Evolutionary conservation across 2,888 invertebrate species (phyloP).

Genomic region (Cephus spinipes): DNA sequence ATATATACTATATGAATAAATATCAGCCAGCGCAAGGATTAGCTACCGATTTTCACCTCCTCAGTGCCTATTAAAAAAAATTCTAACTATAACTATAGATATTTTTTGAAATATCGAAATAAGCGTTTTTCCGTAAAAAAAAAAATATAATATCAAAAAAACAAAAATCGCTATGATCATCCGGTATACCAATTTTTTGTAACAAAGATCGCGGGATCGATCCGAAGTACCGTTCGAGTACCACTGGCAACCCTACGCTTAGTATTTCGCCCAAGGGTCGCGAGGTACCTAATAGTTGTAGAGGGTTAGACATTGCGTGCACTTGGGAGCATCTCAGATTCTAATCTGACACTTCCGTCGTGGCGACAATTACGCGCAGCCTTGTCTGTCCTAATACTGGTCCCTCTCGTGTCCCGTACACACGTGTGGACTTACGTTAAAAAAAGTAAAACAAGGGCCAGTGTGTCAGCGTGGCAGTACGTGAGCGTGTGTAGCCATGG

Average conservation of each 20-base stretch:
- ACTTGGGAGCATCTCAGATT: constrained; percentile 61
- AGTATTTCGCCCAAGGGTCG: constrained; percentile 22
- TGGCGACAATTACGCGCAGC: constrained; percentile 51
- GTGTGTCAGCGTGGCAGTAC: constrained; percentile 10
- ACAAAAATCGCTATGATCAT: not conserved
- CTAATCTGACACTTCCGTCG: constrained; percentile 64
- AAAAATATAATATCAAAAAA: not conserved
- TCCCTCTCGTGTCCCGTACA: constrained; percentile 18
- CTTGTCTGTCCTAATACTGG: constrained; percentile 17
- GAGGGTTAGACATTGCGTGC: constrained; percentile 47
- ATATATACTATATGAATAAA: not conserved
- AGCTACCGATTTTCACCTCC: not conserved
- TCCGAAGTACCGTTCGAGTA: constrained; percentile 21
- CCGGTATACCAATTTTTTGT: not conserved
- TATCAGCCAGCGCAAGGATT: not conserved
- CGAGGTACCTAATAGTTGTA: constrained; percentile 39
- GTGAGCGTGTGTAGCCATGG: constrained; percentile 9
- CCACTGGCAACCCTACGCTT: constrained; percentile 36
- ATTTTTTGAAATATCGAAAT: not conserved
- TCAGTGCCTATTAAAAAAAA: not conserved
- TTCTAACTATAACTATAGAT: not conserved
- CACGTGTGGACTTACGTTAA: constrained; percentile 4
- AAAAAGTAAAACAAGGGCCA: not conserved
- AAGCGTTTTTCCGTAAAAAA: too few relatives aligned
- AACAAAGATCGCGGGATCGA: not conserved